Conservation (phyloP, 1,140 invertebrate species). For the Dreissena rostriformis region DNA sequence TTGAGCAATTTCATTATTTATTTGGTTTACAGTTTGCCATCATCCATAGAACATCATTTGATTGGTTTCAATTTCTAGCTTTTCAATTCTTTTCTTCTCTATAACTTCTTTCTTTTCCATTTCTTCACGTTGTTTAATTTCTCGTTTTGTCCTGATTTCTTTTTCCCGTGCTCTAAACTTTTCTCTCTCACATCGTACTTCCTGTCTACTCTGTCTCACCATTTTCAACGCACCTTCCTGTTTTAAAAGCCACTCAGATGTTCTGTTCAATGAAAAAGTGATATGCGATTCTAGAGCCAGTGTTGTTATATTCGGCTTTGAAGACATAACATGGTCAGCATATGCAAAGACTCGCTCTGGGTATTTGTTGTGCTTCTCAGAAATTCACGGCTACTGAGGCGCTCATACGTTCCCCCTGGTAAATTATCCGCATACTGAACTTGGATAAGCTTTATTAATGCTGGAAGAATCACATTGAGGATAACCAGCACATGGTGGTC, state of each 20-base stretch:
- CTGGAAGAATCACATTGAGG: constrained; percentile 41
- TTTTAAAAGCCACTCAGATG: constrained; percentile 6
- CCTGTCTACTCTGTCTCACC: constrained; percentile 10
- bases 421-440: constrained; percentile 49
- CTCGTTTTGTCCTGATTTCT: constrained; percentile 14
- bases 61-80: constrained; percentile 17
- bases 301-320: constrained; percentile 22
- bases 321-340: constrained; percentile 12
- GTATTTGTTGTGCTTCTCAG: no score
- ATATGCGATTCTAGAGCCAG: constrained; percentile 12
- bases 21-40: constrained; percentile 18
- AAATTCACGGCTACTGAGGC: background rate
- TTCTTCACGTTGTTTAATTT: constrained; percentile 24
- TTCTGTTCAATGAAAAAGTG: constrained; percentile 28
- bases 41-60: constrained; percentile 24
- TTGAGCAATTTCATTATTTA: constrained; percentile 13
- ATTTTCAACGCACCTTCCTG: no score
- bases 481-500: constrained; percentile 43
- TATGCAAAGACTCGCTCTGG: constrained; percentile 25
- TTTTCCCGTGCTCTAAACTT: background rate
- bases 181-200: constrained; percentile 12
- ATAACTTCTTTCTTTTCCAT: background rate
- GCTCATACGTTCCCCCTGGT: constrained; percentile 22
- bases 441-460: constrained; percentile 40
- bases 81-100: constrained; percentile 20